Evolutionary conservation across 2,888 invertebrate species (phyloP).

Genomic region (Polydrusus cervinus): DNA sequence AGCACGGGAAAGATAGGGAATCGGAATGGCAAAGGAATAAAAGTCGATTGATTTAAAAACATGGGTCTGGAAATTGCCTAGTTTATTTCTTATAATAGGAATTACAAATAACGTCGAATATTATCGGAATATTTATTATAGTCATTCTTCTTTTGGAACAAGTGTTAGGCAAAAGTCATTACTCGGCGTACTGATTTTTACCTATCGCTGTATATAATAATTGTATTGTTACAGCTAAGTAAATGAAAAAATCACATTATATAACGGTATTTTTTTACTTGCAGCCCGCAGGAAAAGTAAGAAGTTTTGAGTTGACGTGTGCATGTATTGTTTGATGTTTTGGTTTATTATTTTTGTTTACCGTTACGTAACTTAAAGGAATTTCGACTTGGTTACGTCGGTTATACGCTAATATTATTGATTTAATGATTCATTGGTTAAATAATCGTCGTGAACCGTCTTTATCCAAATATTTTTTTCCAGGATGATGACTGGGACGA

Average conservation of each 20-base stretch:
- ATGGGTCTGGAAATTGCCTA: neutral
- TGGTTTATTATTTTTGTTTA: neutral
- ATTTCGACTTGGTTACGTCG: too few species aligned
- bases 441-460: neutral
- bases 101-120: neutral
- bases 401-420: too few species aligned
- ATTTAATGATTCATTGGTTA: neutral
- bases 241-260: neutral
- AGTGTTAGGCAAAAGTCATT: too few species aligned
- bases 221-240: too few species aligned
- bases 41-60: conserved; percentile 16
- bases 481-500: conserved; percentile 79
- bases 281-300: conserved; percentile 32
- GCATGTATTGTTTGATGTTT: conserved; percentile 28
- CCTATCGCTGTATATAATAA: too few species aligned
- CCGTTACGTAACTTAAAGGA: too few species aligned
- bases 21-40: neutral
- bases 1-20: conserved; percentile 3
- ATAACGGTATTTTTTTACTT: conserved; percentile 22
- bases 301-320: conserved; percentile 6
- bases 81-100: neutral
- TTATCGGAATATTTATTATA: neutral
- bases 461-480: conserved; percentile 15
- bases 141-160: neutral
- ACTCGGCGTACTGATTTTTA: too few species aligned